Evolutionary conservation across 1,140 invertebrate genomes (phyloP), one percentile per base, ranked within the genome.

Genomic region (Pissodes strobi): DNA sequence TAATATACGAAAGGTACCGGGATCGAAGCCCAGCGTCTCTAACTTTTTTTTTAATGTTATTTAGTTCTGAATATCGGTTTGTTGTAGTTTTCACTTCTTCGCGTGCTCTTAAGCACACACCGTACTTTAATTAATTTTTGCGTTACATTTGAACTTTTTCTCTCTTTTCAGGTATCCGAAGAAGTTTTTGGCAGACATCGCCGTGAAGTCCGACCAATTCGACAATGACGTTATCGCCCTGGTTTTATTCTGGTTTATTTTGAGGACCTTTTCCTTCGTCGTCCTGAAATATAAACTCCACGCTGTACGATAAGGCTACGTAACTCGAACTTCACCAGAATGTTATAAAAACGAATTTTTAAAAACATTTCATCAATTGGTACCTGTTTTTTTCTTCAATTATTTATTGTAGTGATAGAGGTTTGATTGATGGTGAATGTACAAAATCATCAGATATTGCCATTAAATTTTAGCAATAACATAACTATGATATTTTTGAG

Each of bases 151-250:
- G n/a, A n/a, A n/a, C n/a, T 48, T 48, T 6, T 18, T 48, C 13
- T 48, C 5, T 48, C 2, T 34, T 52, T 92, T 90, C 72, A 89
- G 84, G 73, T 84, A 90, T 69, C 88, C 90, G 0, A 74, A 80
- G 8, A 88, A 87, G 72, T 91, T 93, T 74, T 76, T 96, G 6
- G 80, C 85, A 1, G 89, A 94, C 70, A 88, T 96, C 51, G 88
- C 86, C 0, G 92, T 96, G 82, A 80, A 82, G 0, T 85, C 87
- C 0, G 88, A 93, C 74, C 86, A 89, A 72, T 95, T 94, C 77
- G 91, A 88, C 85, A 87, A 89, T 49, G 92, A 95, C 75, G 82
- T 95, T 23, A 80, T 88, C 18, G 90, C 89, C 0, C 80, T 97
- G 0, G 78, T 82, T 43, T 69, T 83, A 3, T 91, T 90, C 68